A percentile compares a stretch with the other conserved stretches of the same genome.
These are phyloP conservation scores for Parauchenoglanis punctatus DNA, from an alignment of 2,797 vertebrate genomes.

Conservation along the genomic window DNA sequence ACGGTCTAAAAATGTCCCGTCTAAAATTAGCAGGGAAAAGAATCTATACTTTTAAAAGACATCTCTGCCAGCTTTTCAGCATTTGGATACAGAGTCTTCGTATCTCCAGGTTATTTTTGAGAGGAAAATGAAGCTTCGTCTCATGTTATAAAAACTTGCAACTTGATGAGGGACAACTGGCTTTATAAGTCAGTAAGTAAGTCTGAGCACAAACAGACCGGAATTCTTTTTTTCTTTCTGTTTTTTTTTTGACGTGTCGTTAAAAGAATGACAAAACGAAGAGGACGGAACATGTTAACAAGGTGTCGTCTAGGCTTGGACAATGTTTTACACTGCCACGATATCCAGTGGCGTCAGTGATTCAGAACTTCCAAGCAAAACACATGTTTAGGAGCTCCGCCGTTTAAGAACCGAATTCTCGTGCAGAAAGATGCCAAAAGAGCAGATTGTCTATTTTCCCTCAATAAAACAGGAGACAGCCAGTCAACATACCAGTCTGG, in stretches of 20 bases:
- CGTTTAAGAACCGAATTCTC: not conserved
- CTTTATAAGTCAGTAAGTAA: not conserved
- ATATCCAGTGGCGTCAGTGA: not conserved
- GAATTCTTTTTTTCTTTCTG: too few species aligned
- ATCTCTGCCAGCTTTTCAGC: not conserved
- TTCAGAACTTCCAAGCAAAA: not conserved
- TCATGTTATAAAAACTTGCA: not conserved
- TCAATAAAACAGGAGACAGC: not conserved
- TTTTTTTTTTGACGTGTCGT: not conserved
- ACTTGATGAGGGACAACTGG: not conserved
- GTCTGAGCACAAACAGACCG: too few species aligned
- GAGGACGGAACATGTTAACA: not conserved
- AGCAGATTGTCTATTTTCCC: not conserved
- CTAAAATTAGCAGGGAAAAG: not conserved
- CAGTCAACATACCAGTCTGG: not conserved
- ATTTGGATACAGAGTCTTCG: not conserved
- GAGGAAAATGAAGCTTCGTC: not conserved
- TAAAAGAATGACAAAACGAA: not conserved
- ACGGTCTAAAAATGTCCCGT: not conserved
- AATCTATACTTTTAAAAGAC: not conserved
- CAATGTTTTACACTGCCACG: not conserved
- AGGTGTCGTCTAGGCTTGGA: not conserved
- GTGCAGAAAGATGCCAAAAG: not conserved
- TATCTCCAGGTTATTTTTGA: conserved; percentile 4
- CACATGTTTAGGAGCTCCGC: not conserved